These are phyloP conservation scores for Amblyjoppa fuscipennis DNA, from an alignment of 2,888 invertebrate species.

Conservation along the genomic window DNA sequence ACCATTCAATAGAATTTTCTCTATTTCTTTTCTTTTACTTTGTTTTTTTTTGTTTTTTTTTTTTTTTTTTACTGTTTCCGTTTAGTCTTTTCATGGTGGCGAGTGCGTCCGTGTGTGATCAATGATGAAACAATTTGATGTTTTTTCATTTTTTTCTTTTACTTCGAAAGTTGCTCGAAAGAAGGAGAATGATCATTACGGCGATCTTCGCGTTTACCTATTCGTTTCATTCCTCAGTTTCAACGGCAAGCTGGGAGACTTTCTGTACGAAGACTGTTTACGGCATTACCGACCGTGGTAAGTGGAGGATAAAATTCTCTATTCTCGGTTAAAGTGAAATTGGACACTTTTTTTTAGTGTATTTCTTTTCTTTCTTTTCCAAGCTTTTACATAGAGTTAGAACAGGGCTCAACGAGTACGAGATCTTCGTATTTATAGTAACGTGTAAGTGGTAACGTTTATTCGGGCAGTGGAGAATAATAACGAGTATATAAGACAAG, in stretches of 20 bases:
- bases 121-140: conserved; percentile 50
- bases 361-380: conserved; percentile 6
- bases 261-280: conserved; percentile 54
- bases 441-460: background rate
- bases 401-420: conserved; percentile 21
- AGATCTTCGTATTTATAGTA: conserved; percentile 7
- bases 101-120: conserved; percentile 25
- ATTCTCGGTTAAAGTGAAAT: conserved; percentile 6
- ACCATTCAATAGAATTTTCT: conserved; percentile 36
- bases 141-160: background rate
- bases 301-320: conserved; percentile 31
- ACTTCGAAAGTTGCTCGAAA: conserved; percentile 44
- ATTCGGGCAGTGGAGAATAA: conserved; percentile 52
- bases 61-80: conserved; percentile 12
- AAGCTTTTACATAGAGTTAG: conserved; percentile 15
- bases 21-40: background rate
- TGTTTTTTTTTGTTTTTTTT: background rate
- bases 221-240: conserved; percentile 20
- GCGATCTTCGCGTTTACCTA: background rate
- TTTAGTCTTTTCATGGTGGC: conserved; percentile 11
- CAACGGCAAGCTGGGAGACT: conserved; percentile 59
- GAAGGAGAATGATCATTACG: conserved; percentile 62
- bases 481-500: conserved; percentile 41
- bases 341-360: conserved; percentile 1
- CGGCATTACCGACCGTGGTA: background rate